phyloP scores from a whole-genome alignment of 2,888 invertebrate genomes.

The Cinara cedri region DNA sequence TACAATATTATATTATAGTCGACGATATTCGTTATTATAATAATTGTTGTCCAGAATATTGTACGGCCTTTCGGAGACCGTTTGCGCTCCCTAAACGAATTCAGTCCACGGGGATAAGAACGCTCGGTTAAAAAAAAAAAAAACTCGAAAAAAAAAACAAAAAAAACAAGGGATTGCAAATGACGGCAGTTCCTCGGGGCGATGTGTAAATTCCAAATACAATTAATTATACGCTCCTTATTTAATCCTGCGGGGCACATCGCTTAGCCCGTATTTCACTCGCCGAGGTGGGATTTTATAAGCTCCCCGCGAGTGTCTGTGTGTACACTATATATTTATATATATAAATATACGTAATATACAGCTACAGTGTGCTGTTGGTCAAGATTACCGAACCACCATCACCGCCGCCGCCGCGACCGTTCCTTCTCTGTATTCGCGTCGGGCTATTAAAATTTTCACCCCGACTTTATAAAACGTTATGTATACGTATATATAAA shows the following conservation, averaged over 20 bases:
- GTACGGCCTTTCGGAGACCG: too few species aligned
- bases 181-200: slow-evolving; percentile 20
- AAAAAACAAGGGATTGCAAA: slow-evolving; percentile 18
- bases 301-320: neutral
- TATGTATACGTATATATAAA: neutral
- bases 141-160: slow-evolving; percentile 9
- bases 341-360: too few species aligned
- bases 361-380: neutral
- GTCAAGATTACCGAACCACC: slow-evolving; percentile 13
- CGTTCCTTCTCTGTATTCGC: neutral
- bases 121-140: too few species aligned
- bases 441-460: neutral
- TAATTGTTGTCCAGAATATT: neutral
- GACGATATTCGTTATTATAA: slow-evolving; percentile 30
- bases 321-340: neutral
- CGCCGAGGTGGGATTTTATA: slow-evolving; percentile 30
- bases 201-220: slow-evolving; percentile 45
- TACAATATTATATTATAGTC: neutral
- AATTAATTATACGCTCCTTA: slow-evolving; percentile 46
- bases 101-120: too few species aligned
- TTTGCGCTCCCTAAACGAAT: too few species aligned
- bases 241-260: slow-evolving; percentile 37
- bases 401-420: too few species aligned
- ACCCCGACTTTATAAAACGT: slow-evolving; percentile 1
- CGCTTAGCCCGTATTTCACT: slow-evolving; percentile 42